Evolutionary conservation across 2,113 vertebrate genomes (phyloP), one percentile per base, ranked within the genome.

Genomic region (Thinocorus orbignyianus): DNA sequence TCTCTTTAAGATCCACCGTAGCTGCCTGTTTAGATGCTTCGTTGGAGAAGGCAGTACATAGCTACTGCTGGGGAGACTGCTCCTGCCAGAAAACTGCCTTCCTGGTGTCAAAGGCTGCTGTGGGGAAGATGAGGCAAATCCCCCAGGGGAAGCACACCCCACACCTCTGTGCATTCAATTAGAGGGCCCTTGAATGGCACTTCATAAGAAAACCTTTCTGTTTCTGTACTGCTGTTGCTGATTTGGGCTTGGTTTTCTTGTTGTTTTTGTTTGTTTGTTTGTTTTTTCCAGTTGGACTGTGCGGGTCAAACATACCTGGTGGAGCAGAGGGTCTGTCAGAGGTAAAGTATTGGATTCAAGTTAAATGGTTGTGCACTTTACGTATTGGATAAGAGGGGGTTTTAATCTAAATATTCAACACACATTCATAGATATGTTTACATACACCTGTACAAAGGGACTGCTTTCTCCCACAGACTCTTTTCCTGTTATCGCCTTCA

Each of bases 41-140:
- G 6, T 6, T 0, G 1, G 44, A 7, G 86, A 61, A 79, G 33
- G 55, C 68, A 88, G 62, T 0, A 0, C n/a, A 3, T 0, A 5
- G 81, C 35, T 1, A 0, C 24, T 24, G 70, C 54, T 7, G 20
- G 48, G 58, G 55, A 89, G 62, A 46, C 60, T 72, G 52, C 69
- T 90, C 9, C 87, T 49, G 81, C 54, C 0, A 1, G 12, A 65
- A 68, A 85, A 33, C n/a, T 37, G 61, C 35, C 61, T 58, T 70
- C 24, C 31, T 1, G 3, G 9, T 5, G 46, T 28, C 65, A 44
- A 71, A 94, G 37, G 13, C 77, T 77, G 37, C 51, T 55, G 64
- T 2, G 3, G 42, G 13, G 20, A 15, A 13, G 37, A 42, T 17
- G 10, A 79, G 48, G 28, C 49, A 26, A 72, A 79, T 54, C 22